Base-by-base conservation (phyloP, 2,113 vertebrate species). In the Chamaea fasciata region DNA sequence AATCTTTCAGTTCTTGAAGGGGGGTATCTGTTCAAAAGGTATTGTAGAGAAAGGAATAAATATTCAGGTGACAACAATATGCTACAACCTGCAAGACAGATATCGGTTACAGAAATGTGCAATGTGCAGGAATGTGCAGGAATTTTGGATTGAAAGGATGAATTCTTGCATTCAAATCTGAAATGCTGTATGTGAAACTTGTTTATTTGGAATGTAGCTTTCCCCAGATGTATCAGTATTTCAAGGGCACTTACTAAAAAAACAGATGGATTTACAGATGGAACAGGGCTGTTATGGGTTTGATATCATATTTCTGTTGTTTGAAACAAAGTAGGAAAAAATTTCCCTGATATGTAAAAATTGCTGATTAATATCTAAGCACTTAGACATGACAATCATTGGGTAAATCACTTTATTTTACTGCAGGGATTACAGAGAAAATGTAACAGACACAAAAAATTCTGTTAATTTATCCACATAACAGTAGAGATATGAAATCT, bases 181-280 rank as follows among this genome's bases (percentile, higher is more conserved):
- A 68, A 78, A 87, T 75, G 19, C 10, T 67, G 18, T 55, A 22
- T 57, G 52, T 77, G 65, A 74, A 73, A 64, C 28, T 70, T 90
- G 35, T 62, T 92, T 92, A 52, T 92, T 91, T 91, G 75, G 24
- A 70, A 11, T 2, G 1, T 77, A 33, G 21, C 86, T 93, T 91
- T 59, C 13, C n/a, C 24, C 33, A 94, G 87, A 80, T 50, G 21
- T 30, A 77, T 47, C 55, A 55, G 67, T 80, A 77, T 31, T 94
- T 87, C 30, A 79, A 86, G 33, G 44, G 14, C 19, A 41, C 33
- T 24, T 80, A 37, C 52, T 64, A 74, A 74, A 74, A 79, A 95
- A 35, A 23, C 63, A 88, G 79, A 91, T 74, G 46, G 49, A 90
- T 90, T 95, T 95, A 82, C 67, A 89, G 82, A 93, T 64, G 56